phyloP scores from a whole-genome alignment of 2,888 invertebrate genomes.

The Danaus chrysippus region DNA sequence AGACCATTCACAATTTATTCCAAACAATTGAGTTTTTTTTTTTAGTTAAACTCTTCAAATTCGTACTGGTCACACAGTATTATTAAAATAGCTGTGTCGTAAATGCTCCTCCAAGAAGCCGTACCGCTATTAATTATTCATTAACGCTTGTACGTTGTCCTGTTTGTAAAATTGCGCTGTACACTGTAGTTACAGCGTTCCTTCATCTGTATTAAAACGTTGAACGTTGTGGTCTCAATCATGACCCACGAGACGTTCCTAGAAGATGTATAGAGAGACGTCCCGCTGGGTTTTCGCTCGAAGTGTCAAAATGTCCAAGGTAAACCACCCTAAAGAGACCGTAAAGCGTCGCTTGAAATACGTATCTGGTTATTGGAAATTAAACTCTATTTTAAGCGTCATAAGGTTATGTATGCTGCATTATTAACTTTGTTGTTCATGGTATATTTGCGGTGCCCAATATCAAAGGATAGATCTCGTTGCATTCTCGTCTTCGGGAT shows the following conservation, averaged over 20 bases:
- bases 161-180: not conserved
- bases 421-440: conserved; percentile 13
- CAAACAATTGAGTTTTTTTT: no score
- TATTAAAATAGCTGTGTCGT: no score
- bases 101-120: no score
- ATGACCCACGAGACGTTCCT: conserved; percentile 68
- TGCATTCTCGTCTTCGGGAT: conserved; percentile 47
- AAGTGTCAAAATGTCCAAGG: conserved; percentile 75
- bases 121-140: no score
- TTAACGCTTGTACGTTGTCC: no score
- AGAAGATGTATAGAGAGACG: conserved; percentile 63
- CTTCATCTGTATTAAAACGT: conserved; percentile 55
- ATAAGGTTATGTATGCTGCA: conserved; percentile 14
- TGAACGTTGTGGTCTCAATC: conserved; percentile 60
- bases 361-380: conserved; percentile 18
- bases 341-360: conserved; percentile 26
- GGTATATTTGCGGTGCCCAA: conserved; percentile 52
- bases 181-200: conserved; percentile 3
- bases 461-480: conserved; percentile 60
- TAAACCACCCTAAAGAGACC: conserved; percentile 55
- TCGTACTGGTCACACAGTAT: no score
- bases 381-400: conserved; percentile 12
- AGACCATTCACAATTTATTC: no score
- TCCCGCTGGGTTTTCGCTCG: conserved; percentile 71
- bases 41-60: no score